These are phyloP conservation scores for Drosophila jambulina DNA, from an alignment of 1,140 invertebrate species.

Conservation along the genomic window DNA sequence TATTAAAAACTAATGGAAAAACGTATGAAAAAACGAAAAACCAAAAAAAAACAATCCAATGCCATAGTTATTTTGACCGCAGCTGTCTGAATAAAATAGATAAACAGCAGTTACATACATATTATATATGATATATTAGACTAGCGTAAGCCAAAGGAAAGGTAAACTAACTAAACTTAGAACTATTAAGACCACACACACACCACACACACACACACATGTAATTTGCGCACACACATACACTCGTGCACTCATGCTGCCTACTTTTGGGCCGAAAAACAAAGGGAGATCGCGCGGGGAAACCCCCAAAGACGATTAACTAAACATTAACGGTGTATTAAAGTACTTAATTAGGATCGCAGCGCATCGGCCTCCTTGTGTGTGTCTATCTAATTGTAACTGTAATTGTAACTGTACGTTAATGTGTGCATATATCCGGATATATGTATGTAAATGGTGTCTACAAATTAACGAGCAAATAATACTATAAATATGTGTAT, in stretches of 20 bases:
- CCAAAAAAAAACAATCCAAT: neutral
- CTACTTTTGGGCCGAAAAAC: slow-evolving; percentile 55
- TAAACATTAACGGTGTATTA: slow-evolving; percentile 7
- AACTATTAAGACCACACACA: slow-evolving; percentile 1
- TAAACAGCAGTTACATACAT: neutral
- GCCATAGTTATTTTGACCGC: slow-evolving; percentile 16
- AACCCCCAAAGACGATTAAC: slow-evolving; percentile 4
- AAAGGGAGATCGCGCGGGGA: slow-evolving; percentile 11
- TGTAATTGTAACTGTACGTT: slow-evolving; percentile 55
- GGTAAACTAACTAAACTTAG: slow-evolving; percentile 27
- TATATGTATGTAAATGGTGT: slow-evolving; percentile 69
- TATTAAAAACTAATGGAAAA: neutral
- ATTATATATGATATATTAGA: slow-evolving; percentile 30
- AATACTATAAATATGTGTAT: slow-evolving; percentile 42
- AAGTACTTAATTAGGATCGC: slow-evolving; percentile 35
- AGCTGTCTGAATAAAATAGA: slow-evolving; percentile 8
- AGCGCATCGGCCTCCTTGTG: slow-evolving; percentile 48
- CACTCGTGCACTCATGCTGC: slow-evolving; percentile 30
- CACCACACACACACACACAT: slow-evolving; percentile 22
- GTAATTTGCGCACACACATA: slow-evolving; percentile 30
- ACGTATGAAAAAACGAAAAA: neutral
- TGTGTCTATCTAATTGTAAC: slow-evolving; percentile 65
- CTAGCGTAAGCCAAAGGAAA: slow-evolving; percentile 31
- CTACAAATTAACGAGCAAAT: slow-evolving; percentile 61
- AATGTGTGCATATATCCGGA: slow-evolving; percentile 38